phyloP scores from a whole-genome alignment of 2,888 invertebrate genomes.

The Apoda limacodes region DNA sequence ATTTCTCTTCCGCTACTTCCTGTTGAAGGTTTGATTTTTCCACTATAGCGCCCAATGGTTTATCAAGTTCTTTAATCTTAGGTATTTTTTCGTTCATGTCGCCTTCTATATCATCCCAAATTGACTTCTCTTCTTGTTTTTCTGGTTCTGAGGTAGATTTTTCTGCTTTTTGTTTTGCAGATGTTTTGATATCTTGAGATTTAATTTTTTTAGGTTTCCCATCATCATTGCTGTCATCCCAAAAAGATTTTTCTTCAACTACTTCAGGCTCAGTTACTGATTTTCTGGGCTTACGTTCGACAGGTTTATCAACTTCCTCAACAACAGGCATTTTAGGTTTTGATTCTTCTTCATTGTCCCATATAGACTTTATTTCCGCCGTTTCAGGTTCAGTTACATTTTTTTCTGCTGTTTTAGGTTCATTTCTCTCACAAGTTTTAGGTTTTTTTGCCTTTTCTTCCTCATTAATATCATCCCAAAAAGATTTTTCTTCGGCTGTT shows the following conservation, averaged over 20 bases:
- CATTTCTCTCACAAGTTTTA: conserved; percentile 29
- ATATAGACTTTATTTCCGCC: conserved; percentile 43
- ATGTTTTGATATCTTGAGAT: conserved; percentile 32
- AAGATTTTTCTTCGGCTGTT: conserved; percentile 33
- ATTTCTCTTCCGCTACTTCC: conserved; percentile 35
- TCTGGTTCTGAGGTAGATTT: conserved; percentile 40
- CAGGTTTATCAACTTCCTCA: conserved; percentile 26
- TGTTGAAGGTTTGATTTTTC: conserved; percentile 34
- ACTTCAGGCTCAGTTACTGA: conserved; percentile 25
- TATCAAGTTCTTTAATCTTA: conserved; percentile 33
- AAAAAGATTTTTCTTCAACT: conserved; percentile 33
- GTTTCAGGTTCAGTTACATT: conserved; percentile 35
- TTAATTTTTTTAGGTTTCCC: conserved; percentile 24
- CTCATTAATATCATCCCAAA: conserved; percentile 34
- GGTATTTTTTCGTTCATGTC: conserved; percentile 32
- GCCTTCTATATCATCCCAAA: conserved; percentile 48
- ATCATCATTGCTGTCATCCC: conserved; percentile 28
- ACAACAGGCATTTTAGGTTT: conserved; percentile 30
- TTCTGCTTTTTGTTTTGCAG: conserved; percentile 27
- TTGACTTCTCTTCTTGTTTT: conserved; percentile 35
- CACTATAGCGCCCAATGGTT: conserved; percentile 35
- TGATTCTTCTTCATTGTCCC: conserved; percentile 40
- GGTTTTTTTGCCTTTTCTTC: conserved; percentile 29
- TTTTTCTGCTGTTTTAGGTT: conserved; percentile 22
- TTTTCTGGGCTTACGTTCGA: conserved; percentile 25